Conservation (phyloP, 1,140 invertebrate genomes). For the Drosophila pseudoananassae region DNA sequence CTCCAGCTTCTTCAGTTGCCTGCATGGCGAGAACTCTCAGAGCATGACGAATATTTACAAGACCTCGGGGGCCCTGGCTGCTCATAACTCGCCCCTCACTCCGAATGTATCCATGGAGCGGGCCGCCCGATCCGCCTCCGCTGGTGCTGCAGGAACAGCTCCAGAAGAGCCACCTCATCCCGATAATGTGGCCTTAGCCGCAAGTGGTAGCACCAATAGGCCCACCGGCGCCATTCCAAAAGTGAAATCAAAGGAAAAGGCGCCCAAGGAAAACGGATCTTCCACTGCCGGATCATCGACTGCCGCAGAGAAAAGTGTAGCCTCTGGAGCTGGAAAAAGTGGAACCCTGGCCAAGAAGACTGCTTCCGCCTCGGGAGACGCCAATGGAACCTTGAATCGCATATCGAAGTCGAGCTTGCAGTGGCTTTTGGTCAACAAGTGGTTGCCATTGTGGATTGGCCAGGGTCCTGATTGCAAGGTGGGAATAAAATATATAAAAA, state of each 20-base stretch:
- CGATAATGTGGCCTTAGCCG: constrained; percentile 37
- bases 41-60: constrained; percentile 84
- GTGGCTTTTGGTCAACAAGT: constrained; percentile 86
- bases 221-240: constrained; percentile 79
- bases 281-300: not conserved
- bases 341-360: constrained; percentile 58
- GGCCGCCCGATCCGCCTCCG: constrained; percentile 67
- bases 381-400: constrained; percentile 78
- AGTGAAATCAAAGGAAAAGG: constrained; percentile 62
- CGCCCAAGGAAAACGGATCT: constrained; percentile 33
- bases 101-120: constrained; percentile 70
- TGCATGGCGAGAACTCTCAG: constrained; percentile 83
- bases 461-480: constrained; percentile 86
- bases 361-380: constrained; percentile 29
- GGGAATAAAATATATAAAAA: not conserved
- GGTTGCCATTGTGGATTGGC: constrained; percentile 86
- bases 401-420: constrained; percentile 86
- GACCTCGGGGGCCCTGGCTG: constrained; percentile 48
- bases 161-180: constrained; percentile 31
- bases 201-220: constrained; percentile 27
- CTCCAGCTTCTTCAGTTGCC: constrained; percentile 81
- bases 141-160: constrained; percentile 41
- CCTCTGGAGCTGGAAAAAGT: constrained; percentile 17
- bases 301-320: constrained; percentile 17
- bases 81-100: constrained; percentile 51